These are phyloP conservation scores for Euphonia xanthogaster DNA, from an alignment of 2,797 vertebrate genomes.

Conservation along the genomic window DNA sequence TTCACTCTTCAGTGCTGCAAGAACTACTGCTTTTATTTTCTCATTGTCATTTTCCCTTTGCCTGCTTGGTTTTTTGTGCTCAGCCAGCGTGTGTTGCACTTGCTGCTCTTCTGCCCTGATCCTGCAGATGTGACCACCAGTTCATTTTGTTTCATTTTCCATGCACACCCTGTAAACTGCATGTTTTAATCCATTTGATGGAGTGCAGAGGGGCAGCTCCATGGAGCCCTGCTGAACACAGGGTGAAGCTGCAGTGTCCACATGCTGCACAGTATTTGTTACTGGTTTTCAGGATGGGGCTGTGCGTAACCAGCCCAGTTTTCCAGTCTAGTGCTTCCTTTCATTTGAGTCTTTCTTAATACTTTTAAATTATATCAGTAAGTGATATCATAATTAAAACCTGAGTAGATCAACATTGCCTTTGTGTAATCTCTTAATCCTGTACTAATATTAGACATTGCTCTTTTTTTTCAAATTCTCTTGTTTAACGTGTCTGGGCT, in stretches of 20 bases:
- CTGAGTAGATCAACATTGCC: background rate
- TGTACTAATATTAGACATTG: slow-evolving; percentile 9
- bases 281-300: background rate
- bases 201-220: background rate
- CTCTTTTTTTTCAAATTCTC: background rate
- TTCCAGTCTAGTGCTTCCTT: background rate
- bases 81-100: background rate
- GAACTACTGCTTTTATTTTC: background rate
- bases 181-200: background rate
- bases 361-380: background rate
- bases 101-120: background rate
- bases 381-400: slow-evolving; percentile 30
- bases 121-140: background rate
- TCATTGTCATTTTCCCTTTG: background rate
- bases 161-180: background rate
- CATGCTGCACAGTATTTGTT: background rate
- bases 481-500: background rate
- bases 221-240: background rate
- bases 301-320: fast-evolving
- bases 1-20: background rate
- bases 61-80: background rate
- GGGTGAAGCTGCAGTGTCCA: background rate
- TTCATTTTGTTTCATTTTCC: background rate
- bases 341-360: background rate
- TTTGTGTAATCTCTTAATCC: slow-evolving; percentile 23